Evolutionary conservation across 1,140 invertebrate species (phyloP).

Genomic region (Ceratoteleas bidentatus): DNA sequence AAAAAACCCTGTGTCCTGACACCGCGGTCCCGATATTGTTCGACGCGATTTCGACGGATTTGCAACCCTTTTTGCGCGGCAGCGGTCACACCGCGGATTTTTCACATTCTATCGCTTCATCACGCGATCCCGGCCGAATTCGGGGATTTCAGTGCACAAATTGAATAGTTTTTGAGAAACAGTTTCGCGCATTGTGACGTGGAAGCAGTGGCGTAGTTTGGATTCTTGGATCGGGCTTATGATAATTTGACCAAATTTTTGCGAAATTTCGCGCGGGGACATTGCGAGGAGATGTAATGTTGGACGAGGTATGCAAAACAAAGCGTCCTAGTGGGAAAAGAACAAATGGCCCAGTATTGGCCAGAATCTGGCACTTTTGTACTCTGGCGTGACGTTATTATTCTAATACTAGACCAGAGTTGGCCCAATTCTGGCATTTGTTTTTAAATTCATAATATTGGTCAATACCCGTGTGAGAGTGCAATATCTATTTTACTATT

Average conservation of each 20-base stretch:
- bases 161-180: slow-evolving; percentile 54
- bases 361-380: too few relatives aligned
- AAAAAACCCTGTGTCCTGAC: slow-evolving; percentile 68
- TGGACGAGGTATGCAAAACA: too few relatives aligned
- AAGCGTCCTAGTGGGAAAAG: too few relatives aligned
- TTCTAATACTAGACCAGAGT: too few relatives aligned
- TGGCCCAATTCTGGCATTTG: too few relatives aligned
- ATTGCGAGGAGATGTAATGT: slow-evolving; percentile 9
- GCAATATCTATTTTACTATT: too few relatives aligned
- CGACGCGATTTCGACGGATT: slow-evolving; percentile 66
- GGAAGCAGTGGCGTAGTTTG: slow-evolving; percentile 22
- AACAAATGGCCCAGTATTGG: too few relatives aligned
- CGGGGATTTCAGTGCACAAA: slow-evolving; percentile 33
- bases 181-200: slow-evolving; percentile 5
- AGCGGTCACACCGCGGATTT: slow-evolving; percentile 70
- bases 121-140: slow-evolving; percentile 58
- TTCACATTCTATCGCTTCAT: slow-evolving; percentile 80
- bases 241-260: slow-evolving; percentile 19
- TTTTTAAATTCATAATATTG: too few relatives aligned
- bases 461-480: too few relatives aligned
- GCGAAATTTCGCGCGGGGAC: neutral
- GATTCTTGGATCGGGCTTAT: slow-evolving; percentile 13
- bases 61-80: slow-evolving; percentile 22
- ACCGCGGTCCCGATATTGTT: slow-evolving; percentile 68
- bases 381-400: too few relatives aligned